These are phyloP conservation scores for Hestina assimilis DNA, from an alignment of 1,140 invertebrate genomes.

Conservation along the genomic window DNA sequence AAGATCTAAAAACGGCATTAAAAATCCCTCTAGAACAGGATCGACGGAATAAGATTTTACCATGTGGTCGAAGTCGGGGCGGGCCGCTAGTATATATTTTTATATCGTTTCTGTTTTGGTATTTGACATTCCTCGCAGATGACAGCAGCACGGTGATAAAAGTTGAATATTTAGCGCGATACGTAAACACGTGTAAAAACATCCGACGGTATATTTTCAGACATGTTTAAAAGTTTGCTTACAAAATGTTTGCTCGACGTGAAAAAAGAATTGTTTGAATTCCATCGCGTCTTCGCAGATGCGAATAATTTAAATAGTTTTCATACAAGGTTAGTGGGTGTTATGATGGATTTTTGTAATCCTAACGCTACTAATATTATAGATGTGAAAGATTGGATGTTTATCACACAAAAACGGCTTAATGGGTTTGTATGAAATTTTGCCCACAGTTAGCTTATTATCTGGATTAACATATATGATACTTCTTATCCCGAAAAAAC, in stretches of 20 bases:
- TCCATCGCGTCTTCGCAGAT: not conserved
- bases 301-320: not conserved
- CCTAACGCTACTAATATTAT: not conserved
- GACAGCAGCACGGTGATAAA: conserved; percentile 2
- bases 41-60: too few relatives aligned
- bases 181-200: not conserved
- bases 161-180: not conserved
- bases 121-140: not conserved
- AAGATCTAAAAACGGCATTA: too few relatives aligned
- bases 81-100: too few relatives aligned
- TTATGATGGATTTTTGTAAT: not conserved
- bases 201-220: conserved; percentile 17
- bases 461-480: too few relatives aligned
- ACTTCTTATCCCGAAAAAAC: too few relatives aligned
- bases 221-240: conserved; percentile 24
- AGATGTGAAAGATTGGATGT: too few relatives aligned
- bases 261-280: conserved; percentile 1
- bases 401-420: too few relatives aligned
- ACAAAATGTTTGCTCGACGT: conserved; percentile 15
- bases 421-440: too few relatives aligned
- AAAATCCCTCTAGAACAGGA: too few relatives aligned
- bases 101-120: too few relatives aligned
- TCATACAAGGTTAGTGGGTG: not conserved
- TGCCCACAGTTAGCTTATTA: too few relatives aligned
- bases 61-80: not conserved